These are phyloP conservation scores for Micrastur ruficollis DNA, from an alignment of 2,797 vertebrate species.

Conservation along the genomic window DNA sequence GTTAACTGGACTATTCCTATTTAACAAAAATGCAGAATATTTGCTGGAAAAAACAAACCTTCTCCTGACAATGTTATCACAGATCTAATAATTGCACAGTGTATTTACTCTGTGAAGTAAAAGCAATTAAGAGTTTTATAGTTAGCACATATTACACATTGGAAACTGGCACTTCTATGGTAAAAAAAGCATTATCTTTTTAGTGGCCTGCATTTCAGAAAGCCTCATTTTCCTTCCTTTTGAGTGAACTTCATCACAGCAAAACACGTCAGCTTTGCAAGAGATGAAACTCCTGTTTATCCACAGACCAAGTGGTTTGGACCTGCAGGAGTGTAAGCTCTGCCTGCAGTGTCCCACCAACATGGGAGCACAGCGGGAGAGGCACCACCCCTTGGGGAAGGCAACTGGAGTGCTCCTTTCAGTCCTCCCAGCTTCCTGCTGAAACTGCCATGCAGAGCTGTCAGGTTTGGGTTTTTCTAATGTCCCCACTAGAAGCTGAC, in stretches of 20 bases:
- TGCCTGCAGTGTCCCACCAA: neutral
- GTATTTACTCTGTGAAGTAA: neutral
- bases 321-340: neutral
- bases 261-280: neutral
- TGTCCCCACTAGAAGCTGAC: neutral
- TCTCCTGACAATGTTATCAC: neutral
- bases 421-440: neutral
- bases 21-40: neutral
- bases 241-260: neutral
- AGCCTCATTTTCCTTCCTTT: neutral
- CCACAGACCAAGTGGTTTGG: neutral
- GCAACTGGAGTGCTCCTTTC: neutral
- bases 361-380: rapidly evolving
- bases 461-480: neutral
- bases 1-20: neutral
- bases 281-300: neutral
- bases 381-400: neutral
- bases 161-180: neutral
- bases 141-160: neutral
- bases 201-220: neutral
- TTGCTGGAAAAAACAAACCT: neutral
- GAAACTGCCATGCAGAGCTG: neutral
- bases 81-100: neutral
- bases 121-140: neutral
- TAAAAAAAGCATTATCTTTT: neutral